Evolutionary conservation across 2,888 invertebrate species (phyloP), one percentile per base, ranked within the genome.

Genomic region (Erebia palarica): DNA sequence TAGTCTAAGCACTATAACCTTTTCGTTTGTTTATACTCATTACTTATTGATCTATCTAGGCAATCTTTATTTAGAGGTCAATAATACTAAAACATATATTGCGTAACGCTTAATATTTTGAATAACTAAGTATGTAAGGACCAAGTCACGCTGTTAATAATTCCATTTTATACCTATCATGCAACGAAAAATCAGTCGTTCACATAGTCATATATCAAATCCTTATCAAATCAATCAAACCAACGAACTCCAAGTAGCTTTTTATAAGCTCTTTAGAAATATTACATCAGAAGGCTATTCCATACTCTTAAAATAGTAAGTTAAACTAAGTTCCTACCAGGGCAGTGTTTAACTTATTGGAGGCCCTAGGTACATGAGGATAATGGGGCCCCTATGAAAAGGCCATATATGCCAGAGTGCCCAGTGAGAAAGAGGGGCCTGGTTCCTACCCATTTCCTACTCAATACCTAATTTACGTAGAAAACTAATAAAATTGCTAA

Each of bases 11-110:
- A 57, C 21, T 11, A 10, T 11, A 57, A 57, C 11, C n/a, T 36
- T 36, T 59, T 47, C 47, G 9, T 63, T 47, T 63, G 21, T 21
- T 21, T 63, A 60, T 60, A 53, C 27, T 58, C 8, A 27, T 16
- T 47, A 47, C 18, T 18, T 14, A 61, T 21, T 18, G 2, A 47
- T 9, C 11, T 8, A 3, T 49, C 61, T 8, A 63, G 47, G 47
- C 61, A 14, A 14, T 18, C 47, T 18, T 47, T 47, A 63, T 63
- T 47, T 63, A 47, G 47, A 61, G 61, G 61, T 61, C 61, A 61
- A 18, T 61, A 16, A 60, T 60, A 47, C 16, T 16, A 47, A n/a
- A 44, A 47, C 44, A 44, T 13, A 8, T 18, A 61, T 61, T 61
- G 18, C 13, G 47, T 63, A 49, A 49, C 61, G 1, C 3, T 2